These are phyloP conservation scores for Capreolus pygargus DNA, from an alignment of 2,113 vertebrate species.

Conservation along the genomic window DNA sequence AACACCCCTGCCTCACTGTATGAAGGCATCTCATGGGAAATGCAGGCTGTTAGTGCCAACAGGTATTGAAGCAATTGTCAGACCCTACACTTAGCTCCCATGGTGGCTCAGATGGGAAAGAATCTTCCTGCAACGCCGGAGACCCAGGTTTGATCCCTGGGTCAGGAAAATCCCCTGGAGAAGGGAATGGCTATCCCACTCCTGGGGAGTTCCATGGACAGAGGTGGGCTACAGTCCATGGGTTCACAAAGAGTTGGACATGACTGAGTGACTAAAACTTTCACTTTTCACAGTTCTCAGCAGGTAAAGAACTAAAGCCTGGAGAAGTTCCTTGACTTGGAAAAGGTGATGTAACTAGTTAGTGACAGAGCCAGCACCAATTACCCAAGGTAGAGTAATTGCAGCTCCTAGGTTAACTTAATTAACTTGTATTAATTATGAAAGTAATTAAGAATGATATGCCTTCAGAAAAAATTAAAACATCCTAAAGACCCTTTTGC, in stretches of 20 bases:
- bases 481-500: background rate
- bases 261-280: background rate
- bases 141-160: background rate
- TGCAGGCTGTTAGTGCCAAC: background rate
- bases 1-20: accelerated
- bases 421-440: background rate
- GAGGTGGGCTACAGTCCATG: background rate
- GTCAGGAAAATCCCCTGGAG: background rate
- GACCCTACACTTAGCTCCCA: background rate
- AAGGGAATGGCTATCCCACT: background rate
- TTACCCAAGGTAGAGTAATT: background rate
- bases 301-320: background rate
- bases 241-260: background rate
- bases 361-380: background rate
- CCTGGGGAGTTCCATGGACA: background rate
- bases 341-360: background rate
- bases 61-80: background rate
- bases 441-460: background rate
- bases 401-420: background rate
- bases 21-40: background rate
- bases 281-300: background rate
- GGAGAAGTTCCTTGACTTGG: background rate
- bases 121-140: background rate
- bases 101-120: background rate
- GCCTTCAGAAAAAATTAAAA: background rate